Conservation (phyloP, 1,140 invertebrate species). For the Drosophila santomea region DNA sequence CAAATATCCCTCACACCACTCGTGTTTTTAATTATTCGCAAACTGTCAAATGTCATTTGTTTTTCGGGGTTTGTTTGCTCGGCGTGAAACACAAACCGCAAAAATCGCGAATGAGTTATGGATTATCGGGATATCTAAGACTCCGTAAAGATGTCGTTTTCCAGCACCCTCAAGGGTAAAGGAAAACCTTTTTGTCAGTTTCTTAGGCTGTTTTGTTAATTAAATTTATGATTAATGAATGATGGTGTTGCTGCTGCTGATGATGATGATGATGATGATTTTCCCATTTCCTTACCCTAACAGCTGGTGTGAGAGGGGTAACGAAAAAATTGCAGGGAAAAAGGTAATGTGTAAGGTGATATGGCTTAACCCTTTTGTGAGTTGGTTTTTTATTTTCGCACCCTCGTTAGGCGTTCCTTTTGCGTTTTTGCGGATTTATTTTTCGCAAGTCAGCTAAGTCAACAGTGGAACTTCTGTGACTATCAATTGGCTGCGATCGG, state of each 20-base stretch:
- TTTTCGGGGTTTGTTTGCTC: slow-evolving; percentile 42
- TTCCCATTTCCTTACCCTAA: slow-evolving; percentile 63
- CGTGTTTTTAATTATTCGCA: slow-evolving; percentile 12
- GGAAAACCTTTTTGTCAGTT: slow-evolving; percentile 55
- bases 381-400: slow-evolving; percentile 15
- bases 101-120: slow-evolving; percentile 65
- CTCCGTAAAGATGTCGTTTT: slow-evolving; percentile 4
- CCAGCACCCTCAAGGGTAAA: slow-evolving; percentile 27
- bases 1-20: slow-evolving; percentile 38
- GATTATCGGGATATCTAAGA: slow-evolving; percentile 40
- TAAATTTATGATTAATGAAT: slow-evolving; percentile 83
- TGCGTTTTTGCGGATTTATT: slow-evolving; percentile 21
- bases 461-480: slow-evolving; percentile 41
- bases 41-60: slow-evolving; percentile 52
- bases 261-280: slow-evolving; percentile 44
- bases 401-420: slow-evolving; percentile 15
- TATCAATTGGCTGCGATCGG: slow-evolving; percentile 63
- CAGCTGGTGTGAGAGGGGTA: slow-evolving; percentile 52
- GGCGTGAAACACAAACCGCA: slow-evolving; percentile 56
- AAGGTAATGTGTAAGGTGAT: slow-evolving; percentile 56
- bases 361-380: slow-evolving; percentile 57
- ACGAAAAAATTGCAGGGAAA: slow-evolving; percentile 7
- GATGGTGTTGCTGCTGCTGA: slow-evolving; percentile 22
- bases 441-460: slow-evolving; percentile 70
- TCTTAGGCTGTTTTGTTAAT: slow-evolving; percentile 70